Percentiles rank a stretch among this genome's conserved stretches.
Evolutionary conservation across 23 tunicate species (phyloP).

Genomic region (Halocynthia aurantium): DNA sequence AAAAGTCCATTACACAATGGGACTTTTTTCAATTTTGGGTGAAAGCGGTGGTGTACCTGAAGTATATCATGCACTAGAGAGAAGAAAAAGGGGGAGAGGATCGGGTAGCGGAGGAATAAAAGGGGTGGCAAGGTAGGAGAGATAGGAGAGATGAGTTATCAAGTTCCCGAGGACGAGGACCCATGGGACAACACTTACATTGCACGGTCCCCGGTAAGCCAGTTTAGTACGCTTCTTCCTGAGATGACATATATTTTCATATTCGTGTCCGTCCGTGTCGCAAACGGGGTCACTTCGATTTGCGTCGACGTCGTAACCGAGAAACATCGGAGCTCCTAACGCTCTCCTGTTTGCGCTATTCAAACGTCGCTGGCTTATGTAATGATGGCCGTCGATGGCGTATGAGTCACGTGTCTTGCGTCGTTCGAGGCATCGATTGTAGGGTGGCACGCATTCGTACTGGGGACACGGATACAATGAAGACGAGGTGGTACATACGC

Average conservation of each 20-base stretch:
- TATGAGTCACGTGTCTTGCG: slow-evolving; percentile 18
- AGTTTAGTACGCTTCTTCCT: slow-evolving; percentile 19
- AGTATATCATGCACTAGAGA: no score
- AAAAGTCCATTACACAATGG: no score
- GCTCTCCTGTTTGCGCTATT: slow-evolving; percentile 9
- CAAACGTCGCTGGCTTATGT: neutral
- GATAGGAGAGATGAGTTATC: no score
- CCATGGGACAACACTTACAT: slow-evolving; percentile 11
- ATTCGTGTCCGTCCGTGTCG: slow-evolving; percentile 39
- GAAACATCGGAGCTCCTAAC: neutral
- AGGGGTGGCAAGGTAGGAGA: no score
- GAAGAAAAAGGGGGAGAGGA: no score
- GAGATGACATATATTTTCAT: slow-evolving; percentile 51
- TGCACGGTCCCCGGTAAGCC: slow-evolving; percentile 37
- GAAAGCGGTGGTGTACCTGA: no score
- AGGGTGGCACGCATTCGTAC: slow-evolving; percentile 63
- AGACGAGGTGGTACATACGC: slow-evolving; percentile 39
- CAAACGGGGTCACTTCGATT: slow-evolving; percentile 31
- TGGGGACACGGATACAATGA: slow-evolving; percentile 36
- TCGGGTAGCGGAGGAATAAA: no score
- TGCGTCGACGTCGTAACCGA: slow-evolving; percentile 1
- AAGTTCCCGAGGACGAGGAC: no score
- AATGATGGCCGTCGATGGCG: slow-evolving; percentile 19
- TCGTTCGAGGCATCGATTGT: slow-evolving; percentile 21
- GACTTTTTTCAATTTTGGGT: no score